These are phyloP conservation scores for Buceros bicornis DNA, from an alignment of 2,797 vertebrate species.

Conservation along the genomic window DNA sequence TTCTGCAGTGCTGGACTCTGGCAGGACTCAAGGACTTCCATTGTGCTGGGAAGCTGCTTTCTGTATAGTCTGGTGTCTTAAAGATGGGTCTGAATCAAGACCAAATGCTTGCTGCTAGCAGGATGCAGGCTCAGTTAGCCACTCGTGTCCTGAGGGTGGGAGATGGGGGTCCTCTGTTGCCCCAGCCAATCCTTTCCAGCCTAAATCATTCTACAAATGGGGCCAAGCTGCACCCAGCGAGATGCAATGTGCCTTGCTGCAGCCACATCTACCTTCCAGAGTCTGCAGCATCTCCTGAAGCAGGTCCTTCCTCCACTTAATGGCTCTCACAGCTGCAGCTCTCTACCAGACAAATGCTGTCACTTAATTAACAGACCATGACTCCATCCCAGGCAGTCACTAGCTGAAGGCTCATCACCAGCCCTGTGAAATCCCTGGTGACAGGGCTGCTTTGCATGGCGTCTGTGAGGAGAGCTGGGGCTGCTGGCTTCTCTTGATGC, in stretches of 20 bases:
- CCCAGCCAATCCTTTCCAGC: not conserved
- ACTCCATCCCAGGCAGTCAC: not conserved
- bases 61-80: not conserved
- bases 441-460: not conserved
- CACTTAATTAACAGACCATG: not conserved
- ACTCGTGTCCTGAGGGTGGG: rapidly evolving
- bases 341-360: not conserved
- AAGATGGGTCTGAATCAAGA: not conserved
- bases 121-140: rapidly evolving
- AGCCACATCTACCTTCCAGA: not conserved
- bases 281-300: not conserved
- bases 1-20: not conserved
- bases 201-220: not conserved
- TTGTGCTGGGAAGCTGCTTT: not conserved
- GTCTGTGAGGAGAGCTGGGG: rapidly evolving
- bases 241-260: not conserved
- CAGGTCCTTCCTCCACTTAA: not conserved
- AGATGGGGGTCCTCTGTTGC: not conserved
- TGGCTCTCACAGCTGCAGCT: not conserved
- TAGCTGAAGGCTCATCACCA: not conserved
- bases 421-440: not conserved
- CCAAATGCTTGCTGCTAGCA: not conserved
- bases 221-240: not conserved
- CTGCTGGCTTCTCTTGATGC: not conserved
- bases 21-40: not conserved